Evolutionary conservation across 2,888 invertebrate genomes (phyloP).

Genomic region (Drosophila hamatofila): DNA sequence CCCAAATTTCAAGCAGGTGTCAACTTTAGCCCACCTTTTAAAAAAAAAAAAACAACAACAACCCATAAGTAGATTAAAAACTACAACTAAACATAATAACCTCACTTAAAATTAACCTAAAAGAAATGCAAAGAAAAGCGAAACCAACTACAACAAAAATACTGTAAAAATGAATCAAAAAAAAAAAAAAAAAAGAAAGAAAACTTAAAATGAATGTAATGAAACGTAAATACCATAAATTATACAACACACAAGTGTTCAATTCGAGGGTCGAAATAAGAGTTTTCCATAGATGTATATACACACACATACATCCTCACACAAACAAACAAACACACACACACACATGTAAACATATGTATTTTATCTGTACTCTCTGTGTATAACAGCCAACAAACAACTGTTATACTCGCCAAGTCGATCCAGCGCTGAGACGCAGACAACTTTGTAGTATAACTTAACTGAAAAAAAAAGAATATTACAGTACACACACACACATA

Average conservation of each 20-base stretch:
- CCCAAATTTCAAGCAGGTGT: constrained; percentile 23
- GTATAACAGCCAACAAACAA: constrained; percentile 14
- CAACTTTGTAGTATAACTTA: constrained; percentile 11
- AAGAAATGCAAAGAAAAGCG: constrained; percentile 11
- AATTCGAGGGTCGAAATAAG: constrained; percentile 26
- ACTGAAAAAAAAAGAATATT: not conserved
- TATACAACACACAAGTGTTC: constrained; percentile 16
- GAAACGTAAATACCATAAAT: constrained; percentile 11
- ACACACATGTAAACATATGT: constrained; percentile 6
- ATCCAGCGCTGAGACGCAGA: not conserved
- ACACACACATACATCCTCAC: not conserved
- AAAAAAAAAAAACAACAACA: not conserved
- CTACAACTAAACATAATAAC: constrained; percentile 18
- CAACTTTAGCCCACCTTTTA: constrained; percentile 23
- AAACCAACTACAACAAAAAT: constrained; percentile 18
- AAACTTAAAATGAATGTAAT: not conserved
- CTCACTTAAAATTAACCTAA: constrained; percentile 13
- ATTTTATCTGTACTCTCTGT: constrained; percentile 23
- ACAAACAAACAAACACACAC: not conserved
- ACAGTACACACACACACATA: constrained; percentile 19
- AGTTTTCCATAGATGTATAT: constrained; percentile 29
- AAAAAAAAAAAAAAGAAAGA: constrained; percentile 1
- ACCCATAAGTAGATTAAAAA: constrained; percentile 4
- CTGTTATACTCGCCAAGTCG: constrained; percentile 22
- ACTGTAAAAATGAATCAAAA: constrained; percentile 14